Percentiles rank a stretch among this genome's conserved stretches.
phyloP scores from a whole-genome alignment of 2,113 vertebrate genomes.

The Boleophthalmus pectinirostris region DNA sequence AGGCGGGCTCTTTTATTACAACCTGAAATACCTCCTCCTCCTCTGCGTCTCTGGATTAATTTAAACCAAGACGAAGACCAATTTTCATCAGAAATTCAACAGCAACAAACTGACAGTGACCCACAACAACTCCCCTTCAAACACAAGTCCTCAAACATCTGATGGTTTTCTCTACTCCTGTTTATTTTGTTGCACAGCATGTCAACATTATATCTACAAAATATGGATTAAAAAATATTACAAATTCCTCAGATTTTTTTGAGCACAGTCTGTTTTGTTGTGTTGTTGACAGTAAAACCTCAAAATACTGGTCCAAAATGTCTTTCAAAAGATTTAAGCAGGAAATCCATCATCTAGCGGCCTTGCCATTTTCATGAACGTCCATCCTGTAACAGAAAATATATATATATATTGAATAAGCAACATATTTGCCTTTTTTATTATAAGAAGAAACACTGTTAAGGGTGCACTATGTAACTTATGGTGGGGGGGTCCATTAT shows the following conservation, averaged over 20 bases:
- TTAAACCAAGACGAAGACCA: background rate
- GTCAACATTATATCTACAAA: conserved; percentile 70
- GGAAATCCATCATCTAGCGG: conserved; percentile 83
- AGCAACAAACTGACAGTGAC: background rate
- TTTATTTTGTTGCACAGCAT: conserved; percentile 71
- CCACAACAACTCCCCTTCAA: conserved; percentile 19
- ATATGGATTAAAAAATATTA: conserved; percentile 23
- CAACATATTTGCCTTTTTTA: background rate
- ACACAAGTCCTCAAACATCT: conserved; percentile 35
- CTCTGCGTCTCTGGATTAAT: conserved; percentile 8
- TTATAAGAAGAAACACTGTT: background rate
- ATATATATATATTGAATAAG: background rate
- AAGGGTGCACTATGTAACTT: no score
- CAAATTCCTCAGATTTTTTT: conserved; percentile 47
- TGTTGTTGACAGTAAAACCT: conserved; percentile 17
- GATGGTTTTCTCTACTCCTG: conserved; percentile 26
- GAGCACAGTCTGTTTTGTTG: conserved; percentile 13
- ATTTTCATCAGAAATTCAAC: background rate
- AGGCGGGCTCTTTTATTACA: conserved; percentile 25
- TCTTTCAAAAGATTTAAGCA: conserved; percentile 2
- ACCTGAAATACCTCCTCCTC: conserved; percentile 30
- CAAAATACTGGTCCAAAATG: conserved; percentile 36
- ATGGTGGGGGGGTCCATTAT: no score
- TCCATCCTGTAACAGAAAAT: conserved; percentile 85
- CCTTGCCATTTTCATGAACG: conserved; percentile 91